Evolutionary conservation across 2,797 vertebrate genomes (phyloP), one percentile per base, ranked within the genome.

Genomic region (Heteromormyrus szaboi): DNA sequence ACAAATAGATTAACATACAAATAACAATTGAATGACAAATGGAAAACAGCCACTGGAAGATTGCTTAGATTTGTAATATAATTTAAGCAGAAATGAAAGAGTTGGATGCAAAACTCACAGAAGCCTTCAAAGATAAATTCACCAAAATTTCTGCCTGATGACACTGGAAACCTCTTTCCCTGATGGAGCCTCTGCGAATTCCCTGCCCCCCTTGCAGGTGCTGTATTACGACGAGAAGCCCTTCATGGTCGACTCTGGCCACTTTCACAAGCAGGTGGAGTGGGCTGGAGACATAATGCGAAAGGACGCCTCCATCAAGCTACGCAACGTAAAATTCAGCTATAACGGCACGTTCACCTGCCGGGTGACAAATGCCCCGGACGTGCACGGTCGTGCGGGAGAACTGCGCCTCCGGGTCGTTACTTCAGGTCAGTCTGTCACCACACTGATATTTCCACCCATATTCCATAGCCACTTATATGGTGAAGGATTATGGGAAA

Each of bases 271-370:
- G 86, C 93, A 96, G 0, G 93, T 96, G 33, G 48, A 53, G 6
- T 99, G 98, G 97, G 97, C 95, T 0, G 98, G 98, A 12, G 97
- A 98, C n/a, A 89, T 97, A 0, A 92, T 94, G 87, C 95, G 95
- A 0, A 90, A 94, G 0, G 98, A 99, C 0, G 98, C 92, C 4
- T 98, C 98, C 91, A 97, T 99, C 88, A 33, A 96, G 0, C 79
- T 99, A 59, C 95, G 94, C 79, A 93, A 97, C 76, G 94, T 98
- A 91, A 97, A 97, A 92, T 97, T 97, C 90, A 95, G 89, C 0
- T 98, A 96, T 93, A 99, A 99, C 0, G 98, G 98, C 12, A 99
- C 98, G 0, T 99, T 97, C 92, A 95, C 93, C 90, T 99, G 98
- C 91, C 97, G 97, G 91, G 97, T 99, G 89, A 97, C 96, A 93